These are phyloP conservation scores for Oscheius sp. DNA, from an alignment of 2,888 invertebrate species.

Conservation along the genomic window DNA sequence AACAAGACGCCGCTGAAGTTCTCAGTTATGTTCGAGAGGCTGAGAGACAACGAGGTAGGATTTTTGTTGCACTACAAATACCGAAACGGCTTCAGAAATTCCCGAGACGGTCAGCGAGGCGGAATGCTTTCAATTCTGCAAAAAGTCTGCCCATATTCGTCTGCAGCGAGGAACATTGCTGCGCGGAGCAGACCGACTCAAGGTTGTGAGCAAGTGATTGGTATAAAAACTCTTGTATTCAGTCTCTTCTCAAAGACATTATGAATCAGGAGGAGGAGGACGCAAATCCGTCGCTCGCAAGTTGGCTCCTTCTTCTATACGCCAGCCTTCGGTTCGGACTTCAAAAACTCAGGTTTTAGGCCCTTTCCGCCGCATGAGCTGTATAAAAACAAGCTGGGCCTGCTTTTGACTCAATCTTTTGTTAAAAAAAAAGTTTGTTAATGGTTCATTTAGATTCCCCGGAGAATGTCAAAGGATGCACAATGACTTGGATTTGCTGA, in stretches of 20 bases:
- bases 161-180: constrained; percentile 81
- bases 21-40: constrained; percentile 43
- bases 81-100: constrained; percentile 24
- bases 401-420: neutral
- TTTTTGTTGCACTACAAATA: neutral
- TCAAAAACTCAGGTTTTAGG: constrained; percentile 78
- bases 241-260: constrained; percentile 5
- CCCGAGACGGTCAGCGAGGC: constrained; percentile 44
- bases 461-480: constrained; percentile 69
- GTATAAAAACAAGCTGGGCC: neutral
- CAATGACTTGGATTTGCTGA: constrained; percentile 56
- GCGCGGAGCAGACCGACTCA: constrained; percentile 5
- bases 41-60: constrained; percentile 41
- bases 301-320: constrained; percentile 87
- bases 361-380: constrained; percentile 15
- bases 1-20: constrained; percentile 58
- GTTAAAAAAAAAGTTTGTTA: neutral
- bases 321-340: constrained; percentile 90
- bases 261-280: neutral
- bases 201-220: neutral
- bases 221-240: neutral
- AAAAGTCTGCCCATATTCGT: constrained; percentile 85
- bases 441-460: constrained; percentile 51
- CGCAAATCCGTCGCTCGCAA: constrained; percentile 21
- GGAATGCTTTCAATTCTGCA: constrained; percentile 73